A percentile compares a stretch with the other conserved stretches of the same genome.
These are phyloP conservation scores for Nothoprocta pentlandii DNA, from an alignment of 2,113 vertebrate genomes.

Conservation along the genomic window DNA sequence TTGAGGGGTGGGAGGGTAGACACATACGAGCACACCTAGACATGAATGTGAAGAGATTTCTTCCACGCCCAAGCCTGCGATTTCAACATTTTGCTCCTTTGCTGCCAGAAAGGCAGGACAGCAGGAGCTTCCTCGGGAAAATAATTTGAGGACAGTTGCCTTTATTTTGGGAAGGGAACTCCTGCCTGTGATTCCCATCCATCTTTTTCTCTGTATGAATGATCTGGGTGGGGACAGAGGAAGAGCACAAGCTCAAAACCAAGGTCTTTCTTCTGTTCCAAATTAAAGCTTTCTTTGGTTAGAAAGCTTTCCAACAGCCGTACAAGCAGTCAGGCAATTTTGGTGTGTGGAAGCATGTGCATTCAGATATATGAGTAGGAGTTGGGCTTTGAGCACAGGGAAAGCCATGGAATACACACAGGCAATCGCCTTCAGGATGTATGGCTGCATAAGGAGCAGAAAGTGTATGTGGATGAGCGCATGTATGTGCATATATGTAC, in stretches of 20 bases:
- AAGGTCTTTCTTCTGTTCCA: not conserved
- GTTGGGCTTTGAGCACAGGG: not conserved
- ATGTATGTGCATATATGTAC: not conserved
- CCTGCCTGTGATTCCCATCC: not conserved
- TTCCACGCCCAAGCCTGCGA: conserved; percentile 33
- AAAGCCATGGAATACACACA: fast-evolving
- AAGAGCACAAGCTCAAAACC: not conserved
- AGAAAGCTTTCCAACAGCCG: not conserved
- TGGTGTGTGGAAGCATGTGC: not conserved
- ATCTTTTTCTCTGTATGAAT: not conserved
- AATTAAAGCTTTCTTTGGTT: not conserved
- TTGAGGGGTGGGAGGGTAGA: conserved; percentile 32
- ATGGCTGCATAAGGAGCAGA: not conserved
- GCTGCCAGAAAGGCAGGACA: conserved; percentile 59
- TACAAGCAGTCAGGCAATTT: not conserved
- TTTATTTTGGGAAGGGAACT: conserved; percentile 55
- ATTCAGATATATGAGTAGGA: not conserved
- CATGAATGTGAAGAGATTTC: conserved; percentile 9
- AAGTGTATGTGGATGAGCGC: not conserved
- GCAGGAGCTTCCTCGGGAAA: conserved; percentile 38
- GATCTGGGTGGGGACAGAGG: conserved; percentile 9
- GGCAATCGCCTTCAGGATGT: not conserved
- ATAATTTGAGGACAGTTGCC: conserved; percentile 1
- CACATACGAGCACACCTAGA: conserved; percentile 39
- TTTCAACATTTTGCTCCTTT: conserved; percentile 47